Conservation (phyloP, 2,797 vertebrate species). For the Luscinia luscinia region DNA sequence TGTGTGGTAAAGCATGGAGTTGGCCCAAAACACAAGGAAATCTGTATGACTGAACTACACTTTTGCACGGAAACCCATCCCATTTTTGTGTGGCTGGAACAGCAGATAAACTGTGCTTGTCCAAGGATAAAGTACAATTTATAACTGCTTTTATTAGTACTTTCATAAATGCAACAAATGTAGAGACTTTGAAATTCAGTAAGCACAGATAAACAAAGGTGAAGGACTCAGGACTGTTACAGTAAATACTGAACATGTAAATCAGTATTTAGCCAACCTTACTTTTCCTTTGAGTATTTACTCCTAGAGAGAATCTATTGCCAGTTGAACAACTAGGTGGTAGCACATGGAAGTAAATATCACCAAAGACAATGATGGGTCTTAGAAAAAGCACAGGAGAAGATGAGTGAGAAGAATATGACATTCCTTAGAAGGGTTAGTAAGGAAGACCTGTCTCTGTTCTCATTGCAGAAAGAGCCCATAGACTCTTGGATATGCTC, state of each 20-base stretch:
- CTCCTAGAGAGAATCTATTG: not conserved
- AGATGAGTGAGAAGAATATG: not conserved
- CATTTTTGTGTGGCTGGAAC: not conserved
- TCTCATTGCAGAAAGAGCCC: conserved; percentile 68
- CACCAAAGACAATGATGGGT: not conserved
- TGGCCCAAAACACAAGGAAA: not conserved
- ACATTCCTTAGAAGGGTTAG: not conserved
- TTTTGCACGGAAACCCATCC: not conserved
- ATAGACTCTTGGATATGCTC: conserved; percentile 66
- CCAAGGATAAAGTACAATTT: not conserved
- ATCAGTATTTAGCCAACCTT: not conserved
- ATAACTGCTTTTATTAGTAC: not conserved
- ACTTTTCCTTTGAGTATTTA: not conserved
- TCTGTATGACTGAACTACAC: not conserved
- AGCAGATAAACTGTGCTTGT: not conserved
- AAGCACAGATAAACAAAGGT: not conserved
- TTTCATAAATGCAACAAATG: not conserved
- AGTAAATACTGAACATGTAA: not conserved
- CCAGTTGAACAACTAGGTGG: not conserved
- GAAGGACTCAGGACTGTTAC: not conserved
- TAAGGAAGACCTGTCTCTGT: conserved; percentile 45
- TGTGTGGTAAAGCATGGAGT: not conserved
- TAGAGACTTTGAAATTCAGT: not conserved
- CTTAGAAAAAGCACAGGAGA: not conserved
- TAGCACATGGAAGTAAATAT: not conserved